phyloP scores from a whole-genome alignment of 2,888 invertebrate genomes.

The Gymnosoma rotundatum region DNA sequence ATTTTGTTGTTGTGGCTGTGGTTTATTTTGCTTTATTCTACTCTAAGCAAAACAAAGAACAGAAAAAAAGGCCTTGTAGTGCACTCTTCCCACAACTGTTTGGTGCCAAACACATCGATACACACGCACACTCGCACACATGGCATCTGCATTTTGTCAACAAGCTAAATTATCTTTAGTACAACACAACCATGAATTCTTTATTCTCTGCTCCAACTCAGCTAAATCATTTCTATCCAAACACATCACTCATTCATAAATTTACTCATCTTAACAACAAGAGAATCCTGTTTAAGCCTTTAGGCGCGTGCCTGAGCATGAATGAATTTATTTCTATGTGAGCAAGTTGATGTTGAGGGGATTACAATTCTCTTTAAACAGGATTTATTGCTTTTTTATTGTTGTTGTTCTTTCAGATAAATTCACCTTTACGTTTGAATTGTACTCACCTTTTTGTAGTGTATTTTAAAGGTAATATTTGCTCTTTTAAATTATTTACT shows the following conservation, averaged over 20 bases:
- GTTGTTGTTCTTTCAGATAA: neutral
- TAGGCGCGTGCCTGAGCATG: constrained; percentile 67
- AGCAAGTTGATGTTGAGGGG: neutral
- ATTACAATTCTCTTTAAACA: constrained; percentile 22
- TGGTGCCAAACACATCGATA: neutral
- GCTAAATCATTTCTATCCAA: constrained; percentile 15
- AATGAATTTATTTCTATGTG: constrained; percentile 38
- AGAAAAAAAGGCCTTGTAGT: constrained; percentile 42
- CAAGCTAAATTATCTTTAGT: constrained; percentile 52
- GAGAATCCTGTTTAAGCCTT: constrained; percentile 41
- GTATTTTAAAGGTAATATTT: neutral
- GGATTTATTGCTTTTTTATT: constrained; percentile 30
- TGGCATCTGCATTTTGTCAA: constrained; percentile 51
- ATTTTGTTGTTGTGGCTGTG: constrained; percentile 8
- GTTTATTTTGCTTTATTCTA: too few relatives aligned
- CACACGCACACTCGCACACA: neutral
- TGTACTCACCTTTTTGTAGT: constrained; percentile 31
- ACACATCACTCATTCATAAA: constrained; percentile 34
- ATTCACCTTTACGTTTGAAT: constrained; percentile 28
- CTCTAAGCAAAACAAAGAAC: constrained; percentile 24
- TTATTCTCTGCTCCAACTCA: constrained; percentile 36
- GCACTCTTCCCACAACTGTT: constrained; percentile 28
- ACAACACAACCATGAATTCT: constrained; percentile 9
- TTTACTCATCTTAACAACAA: constrained; percentile 17
- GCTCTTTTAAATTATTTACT: constrained; percentile 40